Base-by-base conservation (phyloP, 2,888 invertebrate genomes). In the Habroteleia sp. region DNA sequence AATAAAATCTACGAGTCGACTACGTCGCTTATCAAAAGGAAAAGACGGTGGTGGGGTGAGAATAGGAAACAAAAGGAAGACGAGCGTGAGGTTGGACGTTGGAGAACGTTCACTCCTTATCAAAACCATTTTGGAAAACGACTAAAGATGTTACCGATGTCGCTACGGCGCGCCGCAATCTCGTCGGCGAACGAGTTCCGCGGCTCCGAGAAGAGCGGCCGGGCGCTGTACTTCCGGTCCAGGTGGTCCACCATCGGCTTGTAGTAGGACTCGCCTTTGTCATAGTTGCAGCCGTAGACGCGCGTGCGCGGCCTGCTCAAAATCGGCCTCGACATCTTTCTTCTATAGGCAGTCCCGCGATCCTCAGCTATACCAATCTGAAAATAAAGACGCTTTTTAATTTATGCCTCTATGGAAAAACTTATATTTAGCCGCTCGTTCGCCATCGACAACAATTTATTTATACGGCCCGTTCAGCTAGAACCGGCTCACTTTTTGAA, bases 251-350 rank as follows among this genome's bases (percentile, higher is more conserved):
- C 89, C 77, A 94, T 93, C 6, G 94, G 92, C 80, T 93, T 93
- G 90, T 96, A 96, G 87, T 95, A 94, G 83, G 93, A 94, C 89
- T 95, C 94, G 60, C 95, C 95, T 85, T 94, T 93, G 89, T 94
- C 93, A 90, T 95, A 95, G 89, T 95, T 96, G 88, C 94, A 94
- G 85, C 95, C 94, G 87, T 96, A 96, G 83, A 96, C 93, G 88
- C 93, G 93, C 17, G 95, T 95, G 82, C 95, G 91, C 77, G 94
- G 93, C 87, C 94, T 90, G 83, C 89, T 89, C 39, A 88, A 81
- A 69, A 88, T 88, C 81, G 88, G 88, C 83, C 87, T 88, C 66
- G 89, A 87, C 89, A 89, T 89, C 68, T 82, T 84, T 37, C 23
- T 25, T 13, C 14, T n/a, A n/a, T n/a, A n/a, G n/a, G 33, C 29